Evolutionary conservation across 2,888 invertebrate genomes (phyloP), one percentile per base, ranked within the genome.

Genomic region (Adelphocoris suturalis): DNA sequence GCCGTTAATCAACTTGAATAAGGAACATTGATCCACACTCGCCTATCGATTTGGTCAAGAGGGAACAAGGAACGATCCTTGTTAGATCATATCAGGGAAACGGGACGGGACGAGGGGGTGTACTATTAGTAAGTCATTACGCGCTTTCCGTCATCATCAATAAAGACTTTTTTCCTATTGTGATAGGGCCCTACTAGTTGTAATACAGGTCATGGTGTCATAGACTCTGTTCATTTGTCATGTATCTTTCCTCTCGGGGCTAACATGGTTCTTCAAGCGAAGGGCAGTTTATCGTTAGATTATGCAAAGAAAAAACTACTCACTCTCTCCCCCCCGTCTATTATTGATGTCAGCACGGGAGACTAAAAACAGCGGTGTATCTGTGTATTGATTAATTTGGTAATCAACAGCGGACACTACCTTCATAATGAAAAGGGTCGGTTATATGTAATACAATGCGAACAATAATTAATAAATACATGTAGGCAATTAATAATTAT

Each of bases 41-140:
- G 23, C 19, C 68, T 23, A 23, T 68, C 68, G 23, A 68, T 68
- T 68, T 68, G 68, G 68, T 68, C 68, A 23, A 23, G 23, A 68
- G 13, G 68, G 13, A 23, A 23, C 68, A 57, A 16, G 23, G 68
- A 7, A 23, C 68, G 68, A 23, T 61, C 61, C 78, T 28, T 46
- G 78, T 78, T 78, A 78, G 78, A 78, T 78, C 37, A 46, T 78
- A 78, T 78, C 78, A 19, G 46, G 78, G 47, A 47, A 46, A 46
- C 78, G 19, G 46, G 47, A 19, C n/a, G 3, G 16, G 47, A 28
- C 2, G 78, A 78, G 78, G 28, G 68, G 68, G 68, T 11, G 52
- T 27, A 27, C 82, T 82, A 82, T 82, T 82, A 82, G 85, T 85
- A 14, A 85, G 85, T 61, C 85, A 85, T 85, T 85, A 85, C 85